phyloP scores from a whole-genome alignment of 2,797 vertebrate genomes.

The Glyptemys insculpta region DNA sequence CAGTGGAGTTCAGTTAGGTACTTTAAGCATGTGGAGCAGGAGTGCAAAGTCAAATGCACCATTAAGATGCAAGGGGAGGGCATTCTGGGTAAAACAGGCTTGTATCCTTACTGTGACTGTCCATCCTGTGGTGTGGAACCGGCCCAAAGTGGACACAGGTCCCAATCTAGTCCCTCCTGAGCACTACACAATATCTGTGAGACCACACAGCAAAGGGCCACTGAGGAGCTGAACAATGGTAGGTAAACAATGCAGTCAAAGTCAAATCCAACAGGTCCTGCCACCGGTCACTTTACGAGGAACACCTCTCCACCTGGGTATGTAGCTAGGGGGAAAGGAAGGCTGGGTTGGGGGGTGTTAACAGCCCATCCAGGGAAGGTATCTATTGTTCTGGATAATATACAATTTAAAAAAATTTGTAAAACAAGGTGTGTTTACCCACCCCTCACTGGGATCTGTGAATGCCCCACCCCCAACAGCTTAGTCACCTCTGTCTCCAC shows the following conservation, averaged over 20 bases:
- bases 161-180: background rate
- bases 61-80: constrained; percentile 22
- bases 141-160: background rate
- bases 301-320: background rate
- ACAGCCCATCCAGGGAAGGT: background rate
- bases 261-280: background rate
- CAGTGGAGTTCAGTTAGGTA: constrained; percentile 4
- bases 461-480: background rate
- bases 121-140: background rate
- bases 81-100: constrained; percentile 3
- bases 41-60: constrained; percentile 31
- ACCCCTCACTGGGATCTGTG: background rate
- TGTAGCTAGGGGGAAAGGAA: background rate
- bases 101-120: background rate
- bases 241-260: rapidly evolving
- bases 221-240: background rate
- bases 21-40: background rate
- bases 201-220: background rate
- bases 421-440: background rate
- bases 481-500: background rate
- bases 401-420: background rate
- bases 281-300: background rate
- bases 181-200: rapidly evolving
- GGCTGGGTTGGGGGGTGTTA: background rate
- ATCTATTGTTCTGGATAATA: background rate